Evolutionary conservation across 2,888 invertebrate species (phyloP), one percentile per base, ranked within the genome.

Genomic region (Hypercompe scribonia): DNA sequence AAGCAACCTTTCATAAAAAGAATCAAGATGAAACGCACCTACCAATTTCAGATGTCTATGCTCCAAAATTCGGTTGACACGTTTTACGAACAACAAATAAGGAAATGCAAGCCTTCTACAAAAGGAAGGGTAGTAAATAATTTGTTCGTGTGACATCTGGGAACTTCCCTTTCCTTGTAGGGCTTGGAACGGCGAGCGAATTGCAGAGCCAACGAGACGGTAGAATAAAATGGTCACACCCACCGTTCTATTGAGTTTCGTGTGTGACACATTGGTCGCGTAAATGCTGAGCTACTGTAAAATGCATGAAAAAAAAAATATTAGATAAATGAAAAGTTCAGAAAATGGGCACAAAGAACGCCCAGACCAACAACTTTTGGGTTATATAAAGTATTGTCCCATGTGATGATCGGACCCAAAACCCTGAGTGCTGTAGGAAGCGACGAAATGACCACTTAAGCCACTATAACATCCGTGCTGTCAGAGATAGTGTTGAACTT

Each of bases 61-160:
- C 83, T 77, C 68, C 82, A 31, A 84, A 85, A 83, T 83, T 81
- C 72, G 76, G 82, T 77, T 80, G 84, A 84, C 83, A 84, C 78
- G 75, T 81, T 86, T 81, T 84, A 80, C 78, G 84, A 85, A 86
- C 87, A 87, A 88, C 85, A 88, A 88, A 91, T 90, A 90, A 87
- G 87, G 86, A 89, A 89, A 90, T 90, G 90, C 90, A 89, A 85
- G 86, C 79, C 80, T 82, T 80, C 83, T 86, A 91, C 92, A 91
- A 94, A 93, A 92, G 91, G 90, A 88, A 85, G 86, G 90, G 91
- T 90, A 92, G 95, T 95, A 94, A 95, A 95, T 95, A 95, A 95
- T 95, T 94, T 93, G 93, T 88, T 88, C 87, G 86, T 77, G 89
- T 90, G 95, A 95, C 95, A 95, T 94, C 93, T 94, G 95, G 94